Conservation (phyloP, 2,797 vertebrate genomes). For the Neosalanx taihuensis region DNA sequence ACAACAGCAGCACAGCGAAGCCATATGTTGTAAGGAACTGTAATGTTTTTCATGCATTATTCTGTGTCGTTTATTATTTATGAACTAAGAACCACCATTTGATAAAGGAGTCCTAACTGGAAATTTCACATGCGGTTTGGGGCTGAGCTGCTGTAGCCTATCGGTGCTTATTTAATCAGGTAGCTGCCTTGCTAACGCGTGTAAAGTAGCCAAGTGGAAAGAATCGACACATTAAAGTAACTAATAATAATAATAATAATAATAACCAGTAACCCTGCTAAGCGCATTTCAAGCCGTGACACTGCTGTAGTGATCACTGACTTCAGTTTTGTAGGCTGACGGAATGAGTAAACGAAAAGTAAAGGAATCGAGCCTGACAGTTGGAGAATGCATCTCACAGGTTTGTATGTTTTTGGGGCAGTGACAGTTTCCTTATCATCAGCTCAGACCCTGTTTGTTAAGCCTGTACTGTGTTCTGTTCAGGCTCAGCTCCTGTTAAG, state of each 20-base stretch:
- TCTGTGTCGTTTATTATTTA: too few species aligned
- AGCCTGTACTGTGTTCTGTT: background rate
- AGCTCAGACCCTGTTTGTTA: background rate
- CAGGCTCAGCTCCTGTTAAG: slow-evolving; percentile 84
- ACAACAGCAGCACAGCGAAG: background rate
- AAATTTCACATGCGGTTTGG: background rate
- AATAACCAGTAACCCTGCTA: background rate
- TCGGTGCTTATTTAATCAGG: too few species aligned
- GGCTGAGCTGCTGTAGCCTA: too few species aligned
- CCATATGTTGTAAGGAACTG: background rate
- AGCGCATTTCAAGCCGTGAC: background rate
- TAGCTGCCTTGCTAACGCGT: background rate
- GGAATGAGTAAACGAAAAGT: slow-evolving; percentile 83
- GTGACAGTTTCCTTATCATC: background rate
- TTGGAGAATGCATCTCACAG: slow-evolving; percentile 79
- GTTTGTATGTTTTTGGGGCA: slow-evolving; percentile 54
- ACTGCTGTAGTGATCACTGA: background rate
- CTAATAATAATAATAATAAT: too few species aligned
- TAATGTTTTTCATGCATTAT: background rate
- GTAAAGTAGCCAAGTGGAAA: background rate
- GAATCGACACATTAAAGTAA: background rate
- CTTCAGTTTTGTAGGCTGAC: slow-evolving; percentile 22
- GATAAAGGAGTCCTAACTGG: too few species aligned
- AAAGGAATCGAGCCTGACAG: slow-evolving; percentile 58
- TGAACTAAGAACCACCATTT: too few species aligned